Evolutionary conservation across 2,888 invertebrate species (phyloP).

Genomic region (Leucophenga montana): DNA sequence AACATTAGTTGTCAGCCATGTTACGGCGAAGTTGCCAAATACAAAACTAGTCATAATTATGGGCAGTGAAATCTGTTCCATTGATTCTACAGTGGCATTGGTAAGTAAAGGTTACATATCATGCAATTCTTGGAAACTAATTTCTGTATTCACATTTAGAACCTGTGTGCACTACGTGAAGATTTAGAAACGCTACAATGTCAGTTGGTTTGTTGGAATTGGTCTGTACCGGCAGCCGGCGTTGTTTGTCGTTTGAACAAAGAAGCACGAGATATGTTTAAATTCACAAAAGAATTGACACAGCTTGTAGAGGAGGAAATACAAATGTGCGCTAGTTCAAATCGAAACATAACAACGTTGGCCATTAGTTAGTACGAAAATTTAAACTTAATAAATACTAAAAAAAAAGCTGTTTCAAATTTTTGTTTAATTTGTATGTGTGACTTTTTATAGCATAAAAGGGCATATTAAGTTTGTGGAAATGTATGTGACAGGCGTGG

Average conservation of each 20-base stretch:
- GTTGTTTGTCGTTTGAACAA: constrained; percentile 66
- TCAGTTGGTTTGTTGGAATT: constrained; percentile 75
- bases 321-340: background rate
- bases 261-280: constrained; percentile 61
- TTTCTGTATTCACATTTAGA: constrained; percentile 69
- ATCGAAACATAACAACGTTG: background rate
- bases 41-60: constrained; percentile 82
- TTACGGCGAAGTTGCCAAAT: constrained; percentile 75
- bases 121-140: background rate
- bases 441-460: too few species aligned
- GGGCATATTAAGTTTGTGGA: too few species aligned
- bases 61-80: constrained; percentile 77
- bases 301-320: constrained; percentile 47
- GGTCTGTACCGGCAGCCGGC: constrained; percentile 69
- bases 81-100: constrained; percentile 78
- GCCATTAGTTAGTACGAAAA: background rate
- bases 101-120: constrained; percentile 67
- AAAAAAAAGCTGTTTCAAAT: too few species aligned
- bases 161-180: constrained; percentile 75
- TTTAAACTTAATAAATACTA: too few species aligned
- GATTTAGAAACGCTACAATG: constrained; percentile 75
- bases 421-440: too few species aligned
- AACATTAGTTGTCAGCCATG: constrained; percentile 81
- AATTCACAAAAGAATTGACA: constrained; percentile 54
- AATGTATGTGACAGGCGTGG: too few species aligned